Percentiles rank a stretch among this genome's conserved stretches.
Conservation (phyloP, 2,797 vertebrate genomes). For the Microctenopoma steveboyesi region DNA sequence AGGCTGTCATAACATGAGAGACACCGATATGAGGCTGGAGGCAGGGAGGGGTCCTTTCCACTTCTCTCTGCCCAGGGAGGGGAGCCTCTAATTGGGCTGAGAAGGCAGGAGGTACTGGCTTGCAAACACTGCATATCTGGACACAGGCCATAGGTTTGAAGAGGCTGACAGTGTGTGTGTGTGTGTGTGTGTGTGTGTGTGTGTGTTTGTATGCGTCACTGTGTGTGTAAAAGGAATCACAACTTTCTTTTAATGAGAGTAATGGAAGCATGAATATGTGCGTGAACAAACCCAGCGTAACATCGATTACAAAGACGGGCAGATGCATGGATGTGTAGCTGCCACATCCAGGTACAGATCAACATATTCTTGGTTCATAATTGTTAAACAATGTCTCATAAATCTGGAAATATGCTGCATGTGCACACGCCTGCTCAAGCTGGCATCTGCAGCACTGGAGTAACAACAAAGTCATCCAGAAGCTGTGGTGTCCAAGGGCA, state of each 20-base stretch:
- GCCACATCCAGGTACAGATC: background rate
- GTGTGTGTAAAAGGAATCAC: background rate
- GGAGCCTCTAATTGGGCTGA: conserved; percentile 75
- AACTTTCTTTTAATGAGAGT: conserved; percentile 11
- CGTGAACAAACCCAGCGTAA: background rate
- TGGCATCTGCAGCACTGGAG: conserved; percentile 39
- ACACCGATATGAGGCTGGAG: conserved; percentile 40
- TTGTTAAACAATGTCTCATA: background rate
- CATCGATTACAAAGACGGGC: too few relatives aligned
- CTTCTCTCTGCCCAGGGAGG: conserved; percentile 52
- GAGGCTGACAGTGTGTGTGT: conserved; percentile 40
- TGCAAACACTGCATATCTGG: conserved; percentile 63
- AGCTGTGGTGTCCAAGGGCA: conserved; percentile 56
- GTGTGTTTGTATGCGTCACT: background rate
- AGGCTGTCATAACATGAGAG: conserved; percentile 66
- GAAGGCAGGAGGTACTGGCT: conserved; percentile 68
- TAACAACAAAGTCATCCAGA: conserved; percentile 67
- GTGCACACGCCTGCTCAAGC: conserved; percentile 5
- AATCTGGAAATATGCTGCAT: background rate
- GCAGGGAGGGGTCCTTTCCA: conserved; percentile 38
- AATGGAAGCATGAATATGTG: background rate
- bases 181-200: conserved; percentile 14
- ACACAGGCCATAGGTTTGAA: conserved; percentile 66
- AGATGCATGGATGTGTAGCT: background rate
- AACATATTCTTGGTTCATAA: background rate